Evolutionary conservation across 2,113 vertebrate species (phyloP).

Genomic region (Chloropsis cyanopogon): DNA sequence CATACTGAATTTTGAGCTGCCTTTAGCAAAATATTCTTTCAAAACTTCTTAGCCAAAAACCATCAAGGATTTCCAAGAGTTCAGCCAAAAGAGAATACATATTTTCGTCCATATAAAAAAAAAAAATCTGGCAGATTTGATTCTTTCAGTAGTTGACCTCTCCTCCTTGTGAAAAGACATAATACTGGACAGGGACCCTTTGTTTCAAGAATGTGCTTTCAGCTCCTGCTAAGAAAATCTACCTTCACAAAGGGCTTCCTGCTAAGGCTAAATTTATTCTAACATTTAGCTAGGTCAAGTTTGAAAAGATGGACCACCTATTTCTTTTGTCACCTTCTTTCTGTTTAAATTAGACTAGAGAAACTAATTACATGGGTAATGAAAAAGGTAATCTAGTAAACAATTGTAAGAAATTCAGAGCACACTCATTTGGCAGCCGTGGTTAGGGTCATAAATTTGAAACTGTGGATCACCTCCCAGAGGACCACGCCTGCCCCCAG

Average conservation of each 20-base stretch:
- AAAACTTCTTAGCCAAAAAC: conserved; percentile 39
- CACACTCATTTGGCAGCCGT: not conserved
- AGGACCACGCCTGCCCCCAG: not conserved
- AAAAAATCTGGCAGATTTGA: not conserved
- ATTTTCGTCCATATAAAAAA: conserved; percentile 20
- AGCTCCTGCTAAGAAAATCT: not conserved
- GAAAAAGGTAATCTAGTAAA: not conserved
- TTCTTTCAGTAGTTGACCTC: conserved; percentile 40
- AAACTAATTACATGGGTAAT: not conserved
- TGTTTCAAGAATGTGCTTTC: not conserved
- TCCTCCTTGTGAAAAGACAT: not conserved
- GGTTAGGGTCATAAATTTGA: not conserved
- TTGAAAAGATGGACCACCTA: not conserved
- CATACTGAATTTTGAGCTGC: not conserved
- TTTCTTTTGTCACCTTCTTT: not conserved
- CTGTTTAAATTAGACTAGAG: not conserved
- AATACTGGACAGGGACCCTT: not conserved
- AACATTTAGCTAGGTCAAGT: not conserved
- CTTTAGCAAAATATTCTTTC: conserved; percentile 1
- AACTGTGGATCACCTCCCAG: not conserved
- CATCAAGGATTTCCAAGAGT: conserved; percentile 47
- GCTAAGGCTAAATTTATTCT: not conserved
- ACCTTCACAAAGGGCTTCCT: not conserved
- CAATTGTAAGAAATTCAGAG: not conserved
- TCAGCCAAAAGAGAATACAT: conserved; percentile 48